phyloP scores from a whole-genome alignment of 2,797 vertebrate species.

The Florisuga fusca region DNA sequence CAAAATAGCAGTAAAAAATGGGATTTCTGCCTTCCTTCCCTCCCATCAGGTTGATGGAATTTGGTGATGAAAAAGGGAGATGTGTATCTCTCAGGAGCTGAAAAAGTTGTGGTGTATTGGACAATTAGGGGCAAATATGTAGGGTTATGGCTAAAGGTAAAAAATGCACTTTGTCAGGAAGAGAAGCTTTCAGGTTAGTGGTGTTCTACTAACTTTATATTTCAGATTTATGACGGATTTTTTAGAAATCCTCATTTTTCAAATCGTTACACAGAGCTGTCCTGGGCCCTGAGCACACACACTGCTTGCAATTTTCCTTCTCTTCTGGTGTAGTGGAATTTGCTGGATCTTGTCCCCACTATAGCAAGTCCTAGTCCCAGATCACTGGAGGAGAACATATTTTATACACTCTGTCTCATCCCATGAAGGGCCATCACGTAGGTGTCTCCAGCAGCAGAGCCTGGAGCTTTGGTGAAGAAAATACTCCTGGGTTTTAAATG shows the following conservation, averaged over 20 bases:
- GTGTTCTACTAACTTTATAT: background rate
- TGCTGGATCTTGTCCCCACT: background rate
- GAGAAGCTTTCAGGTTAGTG: background rate
- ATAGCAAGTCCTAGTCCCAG: background rate
- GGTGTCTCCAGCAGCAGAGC: background rate
- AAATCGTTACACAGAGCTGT: background rate
- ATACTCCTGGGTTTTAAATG: background rate
- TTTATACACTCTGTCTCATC: fast-evolving
- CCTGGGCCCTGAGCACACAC: background rate
- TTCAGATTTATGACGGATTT: background rate
- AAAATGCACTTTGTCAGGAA: background rate
- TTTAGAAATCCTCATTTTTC: background rate
- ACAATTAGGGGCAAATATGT: background rate
- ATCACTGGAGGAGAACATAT: background rate
- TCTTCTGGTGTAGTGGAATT: background rate
- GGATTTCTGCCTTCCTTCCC: background rate
- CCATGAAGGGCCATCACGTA: fast-evolving
- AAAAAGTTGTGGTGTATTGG: background rate
- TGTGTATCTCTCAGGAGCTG: background rate
- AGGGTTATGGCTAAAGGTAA: background rate
- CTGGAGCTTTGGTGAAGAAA: background rate
- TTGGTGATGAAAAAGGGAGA: background rate
- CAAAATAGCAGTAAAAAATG: background rate
- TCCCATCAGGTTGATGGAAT: background rate
- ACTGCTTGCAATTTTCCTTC: background rate